Base-by-base conservation (phyloP, 2,797 vertebrate genomes). In the Enteromius radiatus region DNA sequence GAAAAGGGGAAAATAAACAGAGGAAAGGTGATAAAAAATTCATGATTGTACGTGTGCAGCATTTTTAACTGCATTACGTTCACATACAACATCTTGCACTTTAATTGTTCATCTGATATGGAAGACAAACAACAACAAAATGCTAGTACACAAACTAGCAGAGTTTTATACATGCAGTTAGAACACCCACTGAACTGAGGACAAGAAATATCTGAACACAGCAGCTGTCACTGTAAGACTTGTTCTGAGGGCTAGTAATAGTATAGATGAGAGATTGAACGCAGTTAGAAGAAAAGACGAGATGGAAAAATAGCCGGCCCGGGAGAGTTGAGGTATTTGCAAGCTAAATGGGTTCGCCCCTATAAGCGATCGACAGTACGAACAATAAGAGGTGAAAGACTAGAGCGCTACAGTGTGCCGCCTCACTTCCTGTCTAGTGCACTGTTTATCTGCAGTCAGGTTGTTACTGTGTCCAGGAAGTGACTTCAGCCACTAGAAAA, bases 401-500 rank as follows among this genome's bases (percentile, higher is more conserved):
- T 78, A 68, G 88, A 81, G 59, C 69, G 64, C 76, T 28, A 84
- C 85, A 80, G 86, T 84, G 87, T 83, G 83, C 86, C 80, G 76
- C 87, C 88, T 87, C 86, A 89, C 91, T 91, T 94, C 93, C 91
- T 88, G 87, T 80, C 75, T 84, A 85, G 84, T 59, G 85, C 80
- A 83, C 61, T 93, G 92, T 93, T 94, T 94, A 90, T 92, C 88
- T 90, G 85, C 49, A 74, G 81, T 71, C 77, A 90, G 84, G 90
- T 89, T 94, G 91, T 91, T 94, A 90, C 88, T 82, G 68, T 93
- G 91, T 93, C 91, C 91, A 95, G 94, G 94, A 96, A 94, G 89
- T 93, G 87, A 94, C 91, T 90, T 91, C 87, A 89, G 88, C 83
- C 92, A 89, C 90, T 19, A 90, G 85, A 43, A 43, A n/a, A n/a